These are phyloP conservation scores for Formica selysi DNA, from an alignment of 1,140 invertebrate species.

Conservation along the genomic window DNA sequence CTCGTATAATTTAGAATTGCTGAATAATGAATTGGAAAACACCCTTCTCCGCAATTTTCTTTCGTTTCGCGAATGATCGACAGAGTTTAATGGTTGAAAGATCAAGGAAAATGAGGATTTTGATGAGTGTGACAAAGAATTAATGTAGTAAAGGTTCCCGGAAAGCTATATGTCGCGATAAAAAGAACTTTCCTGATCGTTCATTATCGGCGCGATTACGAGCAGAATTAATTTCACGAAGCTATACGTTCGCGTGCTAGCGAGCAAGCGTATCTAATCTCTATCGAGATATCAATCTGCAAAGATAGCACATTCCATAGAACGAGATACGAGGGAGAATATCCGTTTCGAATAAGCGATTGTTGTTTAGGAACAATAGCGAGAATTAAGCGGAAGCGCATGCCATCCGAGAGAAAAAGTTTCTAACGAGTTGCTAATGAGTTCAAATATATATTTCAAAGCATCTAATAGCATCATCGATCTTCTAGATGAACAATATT, in stretches of 20 bases:
- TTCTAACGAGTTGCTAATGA: conserved; percentile 35
- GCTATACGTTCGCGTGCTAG: conserved; percentile 10
- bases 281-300: conserved; percentile 69
- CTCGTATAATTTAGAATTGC: background rate
- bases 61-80: conserved; percentile 4
- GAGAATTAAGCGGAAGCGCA: conserved; percentile 32
- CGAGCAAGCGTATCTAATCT: conserved; percentile 73
- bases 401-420: conserved; percentile 41
- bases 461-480: background rate
- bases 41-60: background rate
- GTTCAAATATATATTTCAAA: conserved; percentile 5
- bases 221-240: conserved; percentile 60
- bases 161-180: background rate
- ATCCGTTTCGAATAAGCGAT: conserved; percentile 31
- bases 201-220: conserved; percentile 42
- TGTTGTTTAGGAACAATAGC: conserved; percentile 43
- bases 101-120: background rate
- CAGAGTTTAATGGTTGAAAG: conserved; percentile 1
- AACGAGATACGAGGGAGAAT: background rate
- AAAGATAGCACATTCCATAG: conserved; percentile 59
- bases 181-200: conserved; percentile 26
- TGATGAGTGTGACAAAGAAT: background rate
- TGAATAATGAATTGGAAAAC: conserved; percentile 12
- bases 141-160: background rate
- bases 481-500: background rate